Base-by-base conservation (phyloP, 1,140 invertebrate genomes). In the Lepidurus couesii region DNA sequence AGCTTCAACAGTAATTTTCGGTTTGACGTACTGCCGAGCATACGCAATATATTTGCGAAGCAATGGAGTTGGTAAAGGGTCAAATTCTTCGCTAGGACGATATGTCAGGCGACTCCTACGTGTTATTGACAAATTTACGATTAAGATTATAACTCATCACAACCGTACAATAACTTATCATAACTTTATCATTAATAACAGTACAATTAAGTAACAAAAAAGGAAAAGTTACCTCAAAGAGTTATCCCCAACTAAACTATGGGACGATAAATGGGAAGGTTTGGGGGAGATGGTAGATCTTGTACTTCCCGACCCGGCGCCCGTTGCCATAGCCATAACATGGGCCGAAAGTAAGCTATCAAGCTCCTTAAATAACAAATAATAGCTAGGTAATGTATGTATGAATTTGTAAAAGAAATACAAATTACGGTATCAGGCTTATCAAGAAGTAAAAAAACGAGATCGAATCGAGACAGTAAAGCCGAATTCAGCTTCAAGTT, bases 1-100 rank as follows among this genome's bases (percentile, higher is more conserved):
- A 21, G 95, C 94, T 75, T 90, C 89, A 24, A 82, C 83, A 75
- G 89, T 90, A 74, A 98, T 86, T 83, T 89, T 89, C 13, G 96
- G 95, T 81, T 92, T 90, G 0, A 97, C 92, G 86, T 96, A 95
- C 84, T 95, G 92, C 77, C 91, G 89, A 1, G 95, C 94, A 87
- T 97, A 98, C 1, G 92, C 92, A 75, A 98, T 92, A 83, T 97
- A 98, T 86, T 97, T 96, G 74, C 93, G 89, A 1, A 98, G 86
- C 44, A 95, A 84, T 24, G 42, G 78, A 21, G 44, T 43, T 75
- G 78, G 78, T 26, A 79, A 26, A 42, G 75, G 84, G 85, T 95
- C 91, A 43, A 93, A 83, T 5, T 86, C 83, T 81, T 92, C 90
- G 7, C 86, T 86, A n/a, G 85, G 84, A 75, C 86, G 85, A 75